phyloP scores from a whole-genome alignment of 37 sponge, comb jelly and placozoan species.

The Cladorhizidae sp. region DNA sequence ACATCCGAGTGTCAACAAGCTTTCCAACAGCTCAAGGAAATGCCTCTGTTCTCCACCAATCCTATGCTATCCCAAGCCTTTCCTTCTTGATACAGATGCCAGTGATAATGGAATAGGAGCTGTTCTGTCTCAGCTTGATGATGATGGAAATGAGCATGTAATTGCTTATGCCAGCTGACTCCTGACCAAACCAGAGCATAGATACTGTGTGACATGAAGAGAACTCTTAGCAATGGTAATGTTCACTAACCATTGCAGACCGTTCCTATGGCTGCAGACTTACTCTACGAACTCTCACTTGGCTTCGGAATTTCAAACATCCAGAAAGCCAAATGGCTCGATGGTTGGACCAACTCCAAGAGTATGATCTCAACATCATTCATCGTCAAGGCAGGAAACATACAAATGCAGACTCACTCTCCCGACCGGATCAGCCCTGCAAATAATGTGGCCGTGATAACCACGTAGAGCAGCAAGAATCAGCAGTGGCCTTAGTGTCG shows the following conservation, averaged over 20 bases:
- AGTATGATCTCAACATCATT: conserved; percentile 19
- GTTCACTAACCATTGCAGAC: conserved; percentile 15
- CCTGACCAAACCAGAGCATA: conserved; percentile 22
- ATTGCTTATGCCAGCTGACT: no score
- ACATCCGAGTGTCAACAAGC: conserved; percentile 21
- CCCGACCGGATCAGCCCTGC: conserved; percentile 3
- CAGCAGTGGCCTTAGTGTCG: no score
- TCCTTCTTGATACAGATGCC: conserved; percentile 57
- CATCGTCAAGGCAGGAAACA: conserved; percentile 1
- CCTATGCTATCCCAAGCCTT: conserved; percentile 14
- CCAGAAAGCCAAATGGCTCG: conserved; percentile 44
- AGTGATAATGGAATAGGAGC: conserved; percentile 37
- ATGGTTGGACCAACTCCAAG: conserved; percentile 31
- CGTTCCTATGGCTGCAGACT: conserved; percentile 18
- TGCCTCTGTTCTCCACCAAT: conserved; percentile 1
- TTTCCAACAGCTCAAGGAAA: conserved; percentile 6
- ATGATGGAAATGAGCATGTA: conserved; percentile 43
- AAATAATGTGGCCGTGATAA: conserved; percentile 13
- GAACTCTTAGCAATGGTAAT: conserved; percentile 30
- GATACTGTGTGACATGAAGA: conserved; percentile 34
- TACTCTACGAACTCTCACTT: conserved; percentile 17
- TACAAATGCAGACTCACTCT: conserved; percentile 18
- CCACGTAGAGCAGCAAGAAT: no score
- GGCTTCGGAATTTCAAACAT: conserved; percentile 33
- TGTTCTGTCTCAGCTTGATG: conserved; percentile 35